Conservation (phyloP, 2,113 vertebrate species). For the Epinephelus lanceolatus region DNA sequence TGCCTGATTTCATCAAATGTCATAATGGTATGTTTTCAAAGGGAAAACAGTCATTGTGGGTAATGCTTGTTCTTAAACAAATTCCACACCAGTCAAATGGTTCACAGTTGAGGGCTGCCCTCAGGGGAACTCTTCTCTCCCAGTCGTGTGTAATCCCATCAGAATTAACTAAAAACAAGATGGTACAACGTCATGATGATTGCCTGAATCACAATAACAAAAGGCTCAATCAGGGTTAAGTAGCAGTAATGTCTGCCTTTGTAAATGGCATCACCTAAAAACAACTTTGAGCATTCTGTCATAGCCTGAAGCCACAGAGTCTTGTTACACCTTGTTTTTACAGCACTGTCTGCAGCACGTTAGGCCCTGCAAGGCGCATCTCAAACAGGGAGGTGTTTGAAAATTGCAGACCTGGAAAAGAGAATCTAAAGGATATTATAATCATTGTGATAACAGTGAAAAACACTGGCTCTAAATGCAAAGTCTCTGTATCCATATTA, state of each 20-base stretch:
- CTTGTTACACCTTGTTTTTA: slow-evolving; percentile 60
- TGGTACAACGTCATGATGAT: slow-evolving; percentile 39
- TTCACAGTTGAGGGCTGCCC: slow-evolving; percentile 39
- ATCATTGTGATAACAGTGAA: slow-evolving; percentile 1
- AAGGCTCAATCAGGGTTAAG: slow-evolving; percentile 72
- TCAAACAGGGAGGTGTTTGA: slow-evolving; percentile 19
- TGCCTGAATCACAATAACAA: slow-evolving; percentile 66
- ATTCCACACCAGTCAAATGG: slow-evolving; percentile 49
- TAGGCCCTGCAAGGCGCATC: slow-evolving; percentile 18
- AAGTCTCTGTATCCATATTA: neutral
- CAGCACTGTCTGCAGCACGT: neutral
- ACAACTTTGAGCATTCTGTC: slow-evolving; percentile 55
- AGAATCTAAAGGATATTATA: neutral
- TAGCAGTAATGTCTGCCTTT: slow-evolving; percentile 69
- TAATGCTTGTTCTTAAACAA: slow-evolving; percentile 31
- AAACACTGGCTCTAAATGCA: neutral
- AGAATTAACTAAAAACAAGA: slow-evolving; percentile 55
- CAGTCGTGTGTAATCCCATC: slow-evolving; percentile 50
- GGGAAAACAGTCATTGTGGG: neutral
- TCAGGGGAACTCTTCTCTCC: slow-evolving; percentile 31
- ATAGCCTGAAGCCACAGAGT: slow-evolving; percentile 53
- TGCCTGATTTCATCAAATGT: neutral
- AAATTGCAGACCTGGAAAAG: slow-evolving; percentile 25
- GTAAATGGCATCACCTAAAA: slow-evolving; percentile 58
- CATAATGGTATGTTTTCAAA: neutral